These are phyloP conservation scores for Eurytoma adleriae DNA, from an alignment of 2,888 invertebrate species.

Conservation along the genomic window DNA sequence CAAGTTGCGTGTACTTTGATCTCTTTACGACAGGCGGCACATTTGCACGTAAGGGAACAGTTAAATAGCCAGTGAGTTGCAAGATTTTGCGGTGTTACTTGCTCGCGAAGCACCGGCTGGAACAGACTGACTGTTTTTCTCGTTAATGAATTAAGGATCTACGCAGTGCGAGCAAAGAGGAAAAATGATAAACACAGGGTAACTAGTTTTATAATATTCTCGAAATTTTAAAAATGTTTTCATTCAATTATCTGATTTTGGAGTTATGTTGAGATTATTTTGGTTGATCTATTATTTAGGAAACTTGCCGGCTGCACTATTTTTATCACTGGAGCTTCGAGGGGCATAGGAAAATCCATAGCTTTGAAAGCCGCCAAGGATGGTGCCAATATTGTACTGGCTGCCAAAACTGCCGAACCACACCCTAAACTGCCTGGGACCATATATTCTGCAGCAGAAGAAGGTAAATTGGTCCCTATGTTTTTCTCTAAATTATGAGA, in stretches of 20 bases:
- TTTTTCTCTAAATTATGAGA: background rate
- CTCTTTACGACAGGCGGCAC: background rate
- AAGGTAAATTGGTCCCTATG: constrained; percentile 80
- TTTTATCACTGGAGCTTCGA: constrained; percentile 96
- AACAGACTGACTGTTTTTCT: no score
- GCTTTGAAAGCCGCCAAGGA: constrained; percentile 94
- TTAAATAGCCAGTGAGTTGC: constrained; percentile 35
- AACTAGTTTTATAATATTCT: constrained; percentile 1
- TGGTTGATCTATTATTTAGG: constrained; percentile 70
- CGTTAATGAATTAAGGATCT: background rate
- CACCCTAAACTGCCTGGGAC: constrained; percentile 96
- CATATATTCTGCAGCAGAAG: constrained; percentile 92
- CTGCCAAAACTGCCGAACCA: constrained; percentile 93
- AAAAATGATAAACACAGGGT: constrained; percentile 61
- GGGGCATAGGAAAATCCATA: constrained; percentile 97
- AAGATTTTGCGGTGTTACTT: constrained; percentile 22
- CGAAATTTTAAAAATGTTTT: background rate
- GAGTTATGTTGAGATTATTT: no score
- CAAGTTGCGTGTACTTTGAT: constrained; percentile 36
- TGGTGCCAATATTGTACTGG: constrained; percentile 94
- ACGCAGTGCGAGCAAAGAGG: background rate
- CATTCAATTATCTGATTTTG: background rate
- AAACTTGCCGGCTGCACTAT: constrained; percentile 92
- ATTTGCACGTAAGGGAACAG: background rate
- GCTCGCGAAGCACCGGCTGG: no score